Evolutionary conservation across 2,888 invertebrate species (phyloP).

Genomic region (Volucella inanis): DNA sequence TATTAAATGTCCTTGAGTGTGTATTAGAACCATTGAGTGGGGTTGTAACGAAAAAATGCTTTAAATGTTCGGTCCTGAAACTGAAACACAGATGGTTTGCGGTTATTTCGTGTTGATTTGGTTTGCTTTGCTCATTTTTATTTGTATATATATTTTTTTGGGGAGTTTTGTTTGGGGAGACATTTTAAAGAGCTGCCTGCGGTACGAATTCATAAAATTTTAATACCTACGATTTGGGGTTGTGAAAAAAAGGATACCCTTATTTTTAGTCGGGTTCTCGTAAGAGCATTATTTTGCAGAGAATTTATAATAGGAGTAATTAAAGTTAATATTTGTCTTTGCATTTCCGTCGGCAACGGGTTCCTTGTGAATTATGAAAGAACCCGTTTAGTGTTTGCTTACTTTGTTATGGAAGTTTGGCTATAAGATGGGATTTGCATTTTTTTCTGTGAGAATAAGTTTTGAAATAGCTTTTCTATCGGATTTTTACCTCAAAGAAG

Average conservation of each 20-base stretch:
- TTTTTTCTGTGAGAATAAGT: too few species aligned
- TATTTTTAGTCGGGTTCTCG: slow-evolving; percentile 9
- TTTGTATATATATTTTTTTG: slow-evolving; percentile 1
- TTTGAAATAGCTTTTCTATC: too few species aligned
- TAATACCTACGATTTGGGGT: slow-evolving; percentile 30
- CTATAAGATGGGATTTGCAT: too few species aligned
- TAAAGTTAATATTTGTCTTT: neutral
- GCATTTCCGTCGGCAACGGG: too few species aligned
- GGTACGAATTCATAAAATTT: slow-evolving; percentile 18
- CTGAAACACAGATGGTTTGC: slow-evolving; percentile 13
- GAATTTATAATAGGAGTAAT: slow-evolving; percentile 1
- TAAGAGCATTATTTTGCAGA: slow-evolving; percentile 1
- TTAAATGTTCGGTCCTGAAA: neutral
- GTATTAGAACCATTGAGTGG: slow-evolving; percentile 45
- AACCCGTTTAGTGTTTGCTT: too few species aligned
- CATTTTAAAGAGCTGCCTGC: neutral
- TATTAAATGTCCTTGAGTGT: slow-evolving; percentile 57
- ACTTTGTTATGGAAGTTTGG: too few species aligned
- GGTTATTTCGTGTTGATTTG: slow-evolving; percentile 14
- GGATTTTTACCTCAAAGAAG: too few species aligned
- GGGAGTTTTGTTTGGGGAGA: neutral
- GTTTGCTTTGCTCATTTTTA: slow-evolving; percentile 2
- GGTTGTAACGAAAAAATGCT: neutral
- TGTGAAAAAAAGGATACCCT: neutral
- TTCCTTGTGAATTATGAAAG: too few species aligned